Percentiles rank a stretch among this genome's conserved stretches.
phyloP scores from a whole-genome alignment of 2,888 invertebrate genomes.

The Melieria crassipennis region DNA sequence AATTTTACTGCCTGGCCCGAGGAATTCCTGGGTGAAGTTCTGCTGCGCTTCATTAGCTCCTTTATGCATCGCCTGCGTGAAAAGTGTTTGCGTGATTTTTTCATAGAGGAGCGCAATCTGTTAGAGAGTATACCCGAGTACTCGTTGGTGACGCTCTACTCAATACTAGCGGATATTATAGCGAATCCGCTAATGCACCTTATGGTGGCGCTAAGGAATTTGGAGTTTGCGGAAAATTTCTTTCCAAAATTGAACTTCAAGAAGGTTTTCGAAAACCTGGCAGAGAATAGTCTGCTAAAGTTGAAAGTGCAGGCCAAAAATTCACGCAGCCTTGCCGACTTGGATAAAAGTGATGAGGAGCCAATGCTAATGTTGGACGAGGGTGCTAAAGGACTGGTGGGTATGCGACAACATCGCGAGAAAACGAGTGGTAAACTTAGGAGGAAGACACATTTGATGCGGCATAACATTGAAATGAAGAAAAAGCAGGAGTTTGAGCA shows the following conservation, averaged over 20 bases:
- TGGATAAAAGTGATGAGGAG: constrained; percentile 43
- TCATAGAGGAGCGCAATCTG: constrained; percentile 77
- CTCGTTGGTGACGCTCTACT: constrained; percentile 73
- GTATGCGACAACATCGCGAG: constrained; percentile 67
- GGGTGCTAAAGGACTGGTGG: constrained; percentile 63
- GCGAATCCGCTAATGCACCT: constrained; percentile 79
- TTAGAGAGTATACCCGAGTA: constrained; percentile 76
- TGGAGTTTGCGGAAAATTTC: constrained; percentile 72
- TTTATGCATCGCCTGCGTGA: constrained; percentile 73
- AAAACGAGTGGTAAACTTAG: constrained; percentile 69
- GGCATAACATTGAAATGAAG: constrained; percentile 51
- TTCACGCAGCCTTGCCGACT: constrained; percentile 40
- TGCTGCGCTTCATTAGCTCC: constrained; percentile 72
- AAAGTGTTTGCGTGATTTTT: constrained; percentile 76
- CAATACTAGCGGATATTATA: constrained; percentile 73
- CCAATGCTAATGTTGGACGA: constrained; percentile 56
- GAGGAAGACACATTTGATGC: constrained; percentile 64
- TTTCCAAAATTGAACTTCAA: constrained; percentile 74
- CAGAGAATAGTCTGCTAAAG: constrained; percentile 68
- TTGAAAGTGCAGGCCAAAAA: constrained; percentile 53
- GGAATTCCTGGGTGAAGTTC: constrained; percentile 75
- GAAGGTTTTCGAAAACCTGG: constrained; percentile 68
- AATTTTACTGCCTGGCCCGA: constrained; percentile 79
- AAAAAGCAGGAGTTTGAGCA: constrained; percentile 48
- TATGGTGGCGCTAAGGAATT: constrained; percentile 75